Evolutionary conservation across 2,113 vertebrate species (phyloP), one percentile per base, ranked within the genome.

Genomic region (Platysteira castanea): DNA sequence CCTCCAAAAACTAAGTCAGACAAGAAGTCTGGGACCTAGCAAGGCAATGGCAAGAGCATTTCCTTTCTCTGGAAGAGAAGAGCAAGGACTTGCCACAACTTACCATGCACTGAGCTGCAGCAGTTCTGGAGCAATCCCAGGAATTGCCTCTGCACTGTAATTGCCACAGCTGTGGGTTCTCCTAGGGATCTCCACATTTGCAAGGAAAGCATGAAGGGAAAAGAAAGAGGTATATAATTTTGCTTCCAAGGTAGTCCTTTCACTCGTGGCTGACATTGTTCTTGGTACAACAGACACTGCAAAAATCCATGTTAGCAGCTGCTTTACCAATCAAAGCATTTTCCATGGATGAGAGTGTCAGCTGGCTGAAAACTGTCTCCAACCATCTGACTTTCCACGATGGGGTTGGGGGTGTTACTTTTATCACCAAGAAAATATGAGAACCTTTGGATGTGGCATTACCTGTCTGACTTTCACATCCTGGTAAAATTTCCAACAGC

Each of bases 281-380:
- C 49, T 74, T 49, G n/a, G 18, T 87, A 56, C 69, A 95, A 52
- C 50, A 50, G 84, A 68, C 16, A 59, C 84, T 78, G 78, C 84
- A 68, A 49, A 95, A 96, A 95, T 84, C 83, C 89, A 31, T 59
- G 68, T 87, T 94, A 96, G 89, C 96, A 96, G 93, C 65, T 97
- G 89, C 91, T 96, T 90, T 92, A 94, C 90, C 96, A 91, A 37
- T 97, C 97, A 96, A 94, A 94, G 87, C 71, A 28, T 97, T 96
- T 92, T 94, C 94, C 86, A 97, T 97, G 91, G 94, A 90, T 80
- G 80, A 69, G 92, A 61, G 73, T 73, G 95, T 92, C 35, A 89
- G 65, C 95, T 96, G 96, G 96, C 95, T 97, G 90, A 87, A 92
- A 96, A 74, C 89, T 75, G 70, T 89, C 96, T 97, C 93, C 83